Conservation (phyloP, 2,113 vertebrate species). For the Passer montanus region DNA sequence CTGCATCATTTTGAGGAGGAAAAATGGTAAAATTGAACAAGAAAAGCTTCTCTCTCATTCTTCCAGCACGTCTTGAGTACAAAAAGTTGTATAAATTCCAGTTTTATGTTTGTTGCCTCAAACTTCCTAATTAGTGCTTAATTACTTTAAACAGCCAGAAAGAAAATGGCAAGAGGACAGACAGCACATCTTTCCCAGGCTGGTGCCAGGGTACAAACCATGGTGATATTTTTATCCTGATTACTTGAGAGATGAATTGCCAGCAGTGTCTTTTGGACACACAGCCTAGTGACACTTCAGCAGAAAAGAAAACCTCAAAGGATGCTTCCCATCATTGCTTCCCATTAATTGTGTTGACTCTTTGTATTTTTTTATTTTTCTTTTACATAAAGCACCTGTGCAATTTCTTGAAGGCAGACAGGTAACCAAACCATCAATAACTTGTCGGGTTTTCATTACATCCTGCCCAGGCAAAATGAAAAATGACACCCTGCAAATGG, state of each 20-base stretch:
- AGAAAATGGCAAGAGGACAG: slow-evolving; percentile 39
- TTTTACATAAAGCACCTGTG: slow-evolving; percentile 11
- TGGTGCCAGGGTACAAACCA: background rate
- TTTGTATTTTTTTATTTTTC: background rate
- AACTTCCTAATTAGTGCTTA: slow-evolving; percentile 31
- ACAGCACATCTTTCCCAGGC: background rate
- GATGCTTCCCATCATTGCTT: slow-evolving; percentile 9
- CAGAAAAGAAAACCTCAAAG: slow-evolving; percentile 35
- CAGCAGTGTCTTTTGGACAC: background rate
- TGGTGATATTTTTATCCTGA: slow-evolving; percentile 24
- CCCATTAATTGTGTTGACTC: slow-evolving; percentile 45
- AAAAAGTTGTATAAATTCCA: background rate
- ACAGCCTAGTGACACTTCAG: background rate
- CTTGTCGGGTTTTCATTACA: slow-evolving; percentile 6
- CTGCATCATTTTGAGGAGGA: background rate
- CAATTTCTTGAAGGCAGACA: slow-evolving; percentile 44
- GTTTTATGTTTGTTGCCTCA: slow-evolving; percentile 8
- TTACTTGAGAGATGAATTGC: slow-evolving; percentile 6
- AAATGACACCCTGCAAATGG: slow-evolving; percentile 53
- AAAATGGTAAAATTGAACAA: background rate
- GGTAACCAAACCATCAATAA: slow-evolving; percentile 39
- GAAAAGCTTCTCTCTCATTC: background rate
- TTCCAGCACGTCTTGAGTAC: background rate
- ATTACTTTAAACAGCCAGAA: slow-evolving; percentile 53
- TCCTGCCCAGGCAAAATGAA: slow-evolving; percentile 40